Conservation (phyloP, 2,797 vertebrate species). For the Propithecus deckenii region DNA sequence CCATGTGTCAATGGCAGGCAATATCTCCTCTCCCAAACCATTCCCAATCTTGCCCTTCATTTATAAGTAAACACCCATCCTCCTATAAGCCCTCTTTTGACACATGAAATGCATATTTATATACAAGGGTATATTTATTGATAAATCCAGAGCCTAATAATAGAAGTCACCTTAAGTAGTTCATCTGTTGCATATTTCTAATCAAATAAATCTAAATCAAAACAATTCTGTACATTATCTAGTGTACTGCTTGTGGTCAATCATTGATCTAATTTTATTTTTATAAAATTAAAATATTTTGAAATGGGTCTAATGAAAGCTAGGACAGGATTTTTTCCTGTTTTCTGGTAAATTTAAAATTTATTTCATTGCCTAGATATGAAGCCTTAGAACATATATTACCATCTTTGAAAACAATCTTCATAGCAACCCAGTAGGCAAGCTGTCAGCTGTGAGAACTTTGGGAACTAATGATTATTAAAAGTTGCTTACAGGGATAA, state of each 20-base stretch:
- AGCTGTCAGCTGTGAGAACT: slow-evolving; percentile 39
- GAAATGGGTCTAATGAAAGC: not conserved
- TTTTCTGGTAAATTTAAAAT: slow-evolving; percentile 19
- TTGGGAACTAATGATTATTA: slow-evolving; percentile 45
- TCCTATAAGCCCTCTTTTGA: not conserved
- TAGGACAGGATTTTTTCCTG: not conserved
- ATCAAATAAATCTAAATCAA: not conserved
- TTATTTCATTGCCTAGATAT: not conserved
- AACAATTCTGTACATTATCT: not conserved
- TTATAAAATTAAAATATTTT: not conserved
- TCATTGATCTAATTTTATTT: not conserved
- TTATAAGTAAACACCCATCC: not conserved
- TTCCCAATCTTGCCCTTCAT: not conserved
- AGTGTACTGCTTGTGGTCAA: not conserved
- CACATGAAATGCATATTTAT: not conserved
- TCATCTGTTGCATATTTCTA: not conserved
- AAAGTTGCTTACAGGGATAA: slow-evolving; percentile 59
- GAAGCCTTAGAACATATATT: not conserved
- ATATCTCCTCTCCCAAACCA: not conserved
- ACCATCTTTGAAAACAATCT: slow-evolving; percentile 53
- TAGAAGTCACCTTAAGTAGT: not conserved
- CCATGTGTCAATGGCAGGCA: not conserved
- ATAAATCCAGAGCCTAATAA: not conserved
- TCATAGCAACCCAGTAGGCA: not conserved
- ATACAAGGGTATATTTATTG: not conserved